phyloP scores from a whole-genome alignment of 2,113 vertebrate genomes.

The Regulus satrapa region DNA sequence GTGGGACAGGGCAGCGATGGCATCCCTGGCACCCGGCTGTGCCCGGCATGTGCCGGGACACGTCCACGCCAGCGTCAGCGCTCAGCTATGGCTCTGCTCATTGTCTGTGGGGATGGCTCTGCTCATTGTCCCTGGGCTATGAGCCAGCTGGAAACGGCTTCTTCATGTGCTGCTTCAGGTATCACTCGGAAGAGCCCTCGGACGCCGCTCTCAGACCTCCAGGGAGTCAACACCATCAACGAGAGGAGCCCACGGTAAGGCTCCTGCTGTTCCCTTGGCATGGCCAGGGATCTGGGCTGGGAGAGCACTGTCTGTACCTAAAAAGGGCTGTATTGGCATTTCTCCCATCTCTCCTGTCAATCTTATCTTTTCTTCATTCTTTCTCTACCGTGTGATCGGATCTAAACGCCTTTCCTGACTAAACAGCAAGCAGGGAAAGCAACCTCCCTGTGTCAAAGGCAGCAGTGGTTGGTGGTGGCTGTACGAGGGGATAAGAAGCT shows the following conservation, averaged over 20 bases:
- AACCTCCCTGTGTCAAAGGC: not conserved
- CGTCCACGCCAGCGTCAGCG: not conserved
- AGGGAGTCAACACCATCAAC: conserved; percentile 87
- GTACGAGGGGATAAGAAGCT: not conserved
- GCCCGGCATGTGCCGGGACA: conserved; percentile 26
- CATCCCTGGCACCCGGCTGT: not conserved
- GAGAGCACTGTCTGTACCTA: not conserved
- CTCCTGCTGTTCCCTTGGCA: not conserved
- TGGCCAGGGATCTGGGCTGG: not conserved
- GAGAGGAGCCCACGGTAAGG: conserved; percentile 86
- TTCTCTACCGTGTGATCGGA: not conserved
- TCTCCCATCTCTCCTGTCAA: not conserved
- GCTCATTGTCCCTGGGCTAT: not conserved
- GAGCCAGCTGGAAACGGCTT: not conserved
- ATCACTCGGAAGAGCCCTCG: conserved; percentile 84
- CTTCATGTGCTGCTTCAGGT: conserved; percentile 74
- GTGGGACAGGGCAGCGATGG: not conserved
- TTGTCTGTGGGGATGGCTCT: not conserved
- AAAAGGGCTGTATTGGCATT: not conserved
- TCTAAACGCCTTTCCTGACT: not conserved
- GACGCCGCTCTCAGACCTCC: conserved; percentile 89
- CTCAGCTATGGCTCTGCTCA: conserved; percentile 11
- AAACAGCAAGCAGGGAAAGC: not conserved
- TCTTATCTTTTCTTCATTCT: not conserved
- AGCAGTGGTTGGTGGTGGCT: not conserved